phyloP scores from a whole-genome alignment of 2,888 invertebrate species.

The Microctonus brassicae region DNA sequence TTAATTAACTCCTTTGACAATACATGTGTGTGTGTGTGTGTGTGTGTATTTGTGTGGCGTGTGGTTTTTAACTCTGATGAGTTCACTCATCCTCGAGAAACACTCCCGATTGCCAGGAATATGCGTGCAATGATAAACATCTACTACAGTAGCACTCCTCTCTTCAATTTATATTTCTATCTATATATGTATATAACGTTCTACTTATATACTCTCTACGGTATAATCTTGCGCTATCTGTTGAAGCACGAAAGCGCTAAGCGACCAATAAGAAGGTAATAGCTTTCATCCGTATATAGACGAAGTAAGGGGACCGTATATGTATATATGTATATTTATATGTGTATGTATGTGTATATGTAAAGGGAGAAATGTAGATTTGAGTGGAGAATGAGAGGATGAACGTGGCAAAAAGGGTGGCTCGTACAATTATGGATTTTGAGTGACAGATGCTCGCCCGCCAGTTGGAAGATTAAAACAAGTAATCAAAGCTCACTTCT shows the following conservation, averaged over 20 bases:
- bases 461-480: constrained; percentile 70
- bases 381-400: constrained; percentile 14
- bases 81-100: constrained; percentile 4
- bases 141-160: constrained; percentile 4
- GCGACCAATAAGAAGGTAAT: constrained; percentile 61
- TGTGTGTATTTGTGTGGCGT: not conserved
- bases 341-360: too few species aligned
- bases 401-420: constrained; percentile 51
- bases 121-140: constrained; percentile 25
- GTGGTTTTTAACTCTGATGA: not conserved
- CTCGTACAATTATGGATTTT: constrained; percentile 67
- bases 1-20: too few species aligned
- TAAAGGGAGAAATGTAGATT: not conserved
- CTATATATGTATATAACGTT: constrained; percentile 29
- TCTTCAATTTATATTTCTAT: constrained; percentile 42
- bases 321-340: too few species aligned
- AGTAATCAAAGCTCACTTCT: constrained; percentile 68
- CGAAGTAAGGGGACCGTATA: too few species aligned
- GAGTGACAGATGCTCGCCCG: constrained; percentile 70
- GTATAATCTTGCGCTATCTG: constrained; percentile 31
- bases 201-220: not conserved
- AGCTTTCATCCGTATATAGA: constrained; percentile 35
- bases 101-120: constrained; percentile 18
- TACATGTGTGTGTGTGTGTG: not conserved
- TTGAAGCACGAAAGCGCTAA: constrained; percentile 46